phyloP scores from a whole-genome alignment of 2,797 vertebrate genomes.

The Denticeps clupeoides region DNA sequence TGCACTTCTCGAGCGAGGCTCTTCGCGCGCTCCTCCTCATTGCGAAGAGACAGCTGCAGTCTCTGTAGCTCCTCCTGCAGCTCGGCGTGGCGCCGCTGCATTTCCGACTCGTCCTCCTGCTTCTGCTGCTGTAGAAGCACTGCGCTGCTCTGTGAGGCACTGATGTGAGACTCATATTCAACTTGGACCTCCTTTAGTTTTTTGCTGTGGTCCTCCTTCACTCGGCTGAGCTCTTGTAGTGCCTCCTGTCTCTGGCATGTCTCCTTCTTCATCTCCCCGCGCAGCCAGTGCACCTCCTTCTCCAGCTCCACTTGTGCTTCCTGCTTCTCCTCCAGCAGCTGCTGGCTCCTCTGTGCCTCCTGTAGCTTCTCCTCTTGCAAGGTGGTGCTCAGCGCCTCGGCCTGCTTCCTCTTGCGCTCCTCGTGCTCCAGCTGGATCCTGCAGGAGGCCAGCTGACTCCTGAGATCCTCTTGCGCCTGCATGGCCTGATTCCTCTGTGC shows the following conservation, averaged over 20 bases:
- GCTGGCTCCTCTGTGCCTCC: conserved; percentile 67
- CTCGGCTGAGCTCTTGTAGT: conserved; percentile 87
- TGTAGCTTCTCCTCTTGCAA: conserved; percentile 78
- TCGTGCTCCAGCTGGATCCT: conserved; percentile 78
- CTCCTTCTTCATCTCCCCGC: conserved; percentile 75
- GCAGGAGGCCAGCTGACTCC: conserved; percentile 80
- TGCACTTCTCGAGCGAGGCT: conserved; percentile 66
- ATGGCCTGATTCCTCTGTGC: conserved; percentile 70
- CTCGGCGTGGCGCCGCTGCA: conserved; percentile 62
- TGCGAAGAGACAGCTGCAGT: conserved; percentile 25
- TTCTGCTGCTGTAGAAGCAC: conserved; percentile 75
- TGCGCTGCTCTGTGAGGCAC: conserved; percentile 73
- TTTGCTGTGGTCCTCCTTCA: conserved; percentile 82
- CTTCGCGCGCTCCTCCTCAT: conserved; percentile 65
- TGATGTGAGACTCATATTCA: conserved; percentile 87
- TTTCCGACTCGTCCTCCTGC: conserved; percentile 73
- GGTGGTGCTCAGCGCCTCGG: conserved; percentile 78
- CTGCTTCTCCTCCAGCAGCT: conserved; percentile 71
- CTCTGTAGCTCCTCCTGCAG: conserved; percentile 64
- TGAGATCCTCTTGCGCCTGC: conserved; percentile 75
- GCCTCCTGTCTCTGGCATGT: conserved; percentile 67
- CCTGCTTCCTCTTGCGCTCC: conserved; percentile 71
- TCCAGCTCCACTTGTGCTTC: conserved; percentile 82
- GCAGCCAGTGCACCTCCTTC: conserved; percentile 82
- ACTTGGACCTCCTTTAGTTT: conserved; percentile 88